Conservation (phyloP, 2,888 invertebrate genomes). For the Prosopocoilus inquinatus region DNA sequence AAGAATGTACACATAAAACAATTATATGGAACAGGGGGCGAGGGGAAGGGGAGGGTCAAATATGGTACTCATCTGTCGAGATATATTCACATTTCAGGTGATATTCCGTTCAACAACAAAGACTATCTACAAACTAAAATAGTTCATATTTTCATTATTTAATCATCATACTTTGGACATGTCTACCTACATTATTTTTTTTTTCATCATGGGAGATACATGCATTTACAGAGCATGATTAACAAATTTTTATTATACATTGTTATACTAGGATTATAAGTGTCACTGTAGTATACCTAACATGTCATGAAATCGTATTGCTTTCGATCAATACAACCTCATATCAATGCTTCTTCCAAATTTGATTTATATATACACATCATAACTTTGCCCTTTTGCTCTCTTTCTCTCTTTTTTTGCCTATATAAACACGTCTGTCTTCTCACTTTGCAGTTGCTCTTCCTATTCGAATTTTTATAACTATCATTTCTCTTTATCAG, state of each 20-base stretch:
- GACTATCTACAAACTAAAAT: conserved; percentile 42
- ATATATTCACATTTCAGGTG: conserved; percentile 23
- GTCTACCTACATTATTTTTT: conserved; percentile 45
- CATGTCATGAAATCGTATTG: conserved; percentile 43
- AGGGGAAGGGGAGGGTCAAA: conserved; percentile 7
- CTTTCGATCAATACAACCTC: conserved; percentile 46
- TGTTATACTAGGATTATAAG: conserved; percentile 35
- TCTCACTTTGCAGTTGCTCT: conserved; percentile 24
- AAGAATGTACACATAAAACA: conserved; percentile 17
- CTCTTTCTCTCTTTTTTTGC: too few species aligned
- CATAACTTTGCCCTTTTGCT: conserved; percentile 17
- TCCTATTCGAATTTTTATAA: conserved; percentile 18
- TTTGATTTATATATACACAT: conserved; percentile 43
- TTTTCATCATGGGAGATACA: conserved; percentile 39
- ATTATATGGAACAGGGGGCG: conserved; percentile 30
- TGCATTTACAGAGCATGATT: conserved; percentile 50
- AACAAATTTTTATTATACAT: conserved; percentile 43
- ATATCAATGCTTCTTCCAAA: conserved; percentile 38
- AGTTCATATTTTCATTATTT: conserved; percentile 19
- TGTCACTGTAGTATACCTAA: conserved; percentile 36
- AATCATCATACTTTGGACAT: conserved; percentile 46
- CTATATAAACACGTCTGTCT: not conserved
- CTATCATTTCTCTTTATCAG: conserved; percentile 18
- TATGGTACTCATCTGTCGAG: conserved; percentile 21
- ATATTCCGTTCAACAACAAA: conserved; percentile 38